These are phyloP conservation scores for Nanorana parkeri DNA, from an alignment of 2,113 vertebrate genomes.

Conservation along the genomic window DNA sequence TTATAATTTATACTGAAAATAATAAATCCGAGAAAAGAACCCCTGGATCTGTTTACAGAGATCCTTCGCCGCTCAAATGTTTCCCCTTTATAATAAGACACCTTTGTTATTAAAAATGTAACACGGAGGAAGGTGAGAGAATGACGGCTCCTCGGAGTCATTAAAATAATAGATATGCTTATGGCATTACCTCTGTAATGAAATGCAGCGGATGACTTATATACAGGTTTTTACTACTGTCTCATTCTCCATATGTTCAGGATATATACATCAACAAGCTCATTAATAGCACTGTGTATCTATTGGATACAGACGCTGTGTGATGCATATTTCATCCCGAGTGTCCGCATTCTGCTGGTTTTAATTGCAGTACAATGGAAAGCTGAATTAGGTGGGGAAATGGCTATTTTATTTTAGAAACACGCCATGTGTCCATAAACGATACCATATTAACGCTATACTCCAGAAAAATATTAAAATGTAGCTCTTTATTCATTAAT, in stretches of 20 bases:
- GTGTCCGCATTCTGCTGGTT: background rate
- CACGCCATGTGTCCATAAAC: too few relatives aligned
- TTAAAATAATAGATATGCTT: slow-evolving; percentile 35
- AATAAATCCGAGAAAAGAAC: too few relatives aligned
- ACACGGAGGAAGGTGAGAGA: background rate
- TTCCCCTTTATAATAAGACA: background rate
- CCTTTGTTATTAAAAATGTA: slow-evolving; percentile 1
- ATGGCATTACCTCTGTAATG: slow-evolving; percentile 26
- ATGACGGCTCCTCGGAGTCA: slow-evolving; percentile 4
- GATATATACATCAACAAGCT: background rate
- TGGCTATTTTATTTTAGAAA: too few relatives aligned
- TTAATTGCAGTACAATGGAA: slow-evolving; percentile 11
- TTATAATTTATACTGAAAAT: too few relatives aligned
- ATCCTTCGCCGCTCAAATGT: background rate
- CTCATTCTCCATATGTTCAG: slow-evolving; percentile 7
- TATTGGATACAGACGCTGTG: background rate
- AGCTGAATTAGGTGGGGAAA: background rate
- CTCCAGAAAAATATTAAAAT: too few relatives aligned
- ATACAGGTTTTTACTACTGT: background rate
- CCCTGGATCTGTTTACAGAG: too few relatives aligned
- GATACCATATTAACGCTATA: too few relatives aligned
- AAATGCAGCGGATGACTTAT: slow-evolving; percentile 23
- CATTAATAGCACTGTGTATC: background rate
- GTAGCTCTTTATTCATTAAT: too few relatives aligned
- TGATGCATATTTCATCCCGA: slow-evolving; percentile 10